Evolutionary conservation across 2,888 invertebrate species (phyloP), one percentile per base, ranked within the genome.

Genomic region (Litoditis marina): DNA sequence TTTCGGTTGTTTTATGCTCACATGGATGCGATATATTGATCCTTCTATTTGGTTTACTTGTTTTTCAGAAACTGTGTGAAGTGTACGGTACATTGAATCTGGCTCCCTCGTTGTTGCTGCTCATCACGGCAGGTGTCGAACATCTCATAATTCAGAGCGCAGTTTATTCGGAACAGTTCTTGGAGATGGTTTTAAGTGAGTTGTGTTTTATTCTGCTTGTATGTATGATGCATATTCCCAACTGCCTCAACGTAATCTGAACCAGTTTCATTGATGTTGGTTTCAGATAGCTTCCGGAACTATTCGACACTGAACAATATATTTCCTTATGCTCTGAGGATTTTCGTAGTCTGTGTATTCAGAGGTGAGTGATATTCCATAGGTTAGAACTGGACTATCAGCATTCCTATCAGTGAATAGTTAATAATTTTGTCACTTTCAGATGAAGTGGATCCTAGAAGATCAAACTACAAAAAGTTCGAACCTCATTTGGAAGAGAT

Each of bases 251-350:
- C n/a, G n/a, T n/a, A n/a, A n/a, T n/a, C n/a, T n/a, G n/a, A n/a
- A n/a, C n/a, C n/a, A n/a, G n/a, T 27, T 28, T 25, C 34, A 34
- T 13, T 6, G n/a, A 16, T n/a, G 39, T 1, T 1, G 22, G 7
- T 39, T 61, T 11, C 44, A 66, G 66, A 51, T 16, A 56, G 56
- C n/a, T 51, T 66, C 47, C 42, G 42, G 36, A 60, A 60, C 25
- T 66, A 60, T 44, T 32, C 63, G 6, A 54, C 63, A 2, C 44
- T 53, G 52, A 46, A 39, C 3, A 19, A 54, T 13, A 32, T 46
- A 2, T 63, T 66, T 44, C 63, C 60, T 11, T 63, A 42, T 49
- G 55, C 60, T 25, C 53, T 66, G 6, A 47, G 63, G 30, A 53
- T 66, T 1, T 59, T 66, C 13, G n/a, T 44, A 0, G 49, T 28